Base-by-base conservation (phyloP, 2,113 vertebrate species). In the Tauraco erythrolophus region DNA sequence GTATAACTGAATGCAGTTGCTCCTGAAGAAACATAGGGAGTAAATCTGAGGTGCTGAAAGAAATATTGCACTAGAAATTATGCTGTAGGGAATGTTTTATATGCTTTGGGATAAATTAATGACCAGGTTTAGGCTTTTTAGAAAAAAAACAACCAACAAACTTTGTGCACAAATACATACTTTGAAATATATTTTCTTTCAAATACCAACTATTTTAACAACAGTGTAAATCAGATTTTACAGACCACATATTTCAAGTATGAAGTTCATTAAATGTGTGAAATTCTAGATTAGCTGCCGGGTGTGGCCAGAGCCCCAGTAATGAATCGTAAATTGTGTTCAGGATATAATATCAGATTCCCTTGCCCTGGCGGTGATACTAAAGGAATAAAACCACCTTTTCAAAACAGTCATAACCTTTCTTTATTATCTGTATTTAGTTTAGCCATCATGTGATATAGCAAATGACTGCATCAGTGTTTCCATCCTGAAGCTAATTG, bases 241-340 rank as follows among this genome's bases (percentile, higher is more conserved):
- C 97, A 98, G 98, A 96, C 96, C 94, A 88, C 95, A 86, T 98
- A 98, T 97, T 98, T 98, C 97, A 97, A 97, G 96, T 92, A 96
- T 97, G 98, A 97, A 98, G 97, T 98, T 98, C 98, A 98, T 98
- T 98, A 98, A 98, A 97, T 45, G 98, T 98, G 98, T 98, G 97
- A 98, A 98, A 98, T 97, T 95, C 96, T 97, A 98, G 97, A 97
- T 98, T 96, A 95, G 98, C 94, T 96, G 94, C 91, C 14, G 96
- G 98, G 98, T 70, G 97, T 98, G 98, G 96, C 93, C 82, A 87
- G 78, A 88, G 96, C 72, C 96, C 50, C 68, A 23, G 92, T 81
- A 97, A 98, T 97, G 97, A 98, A 98, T 98, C 64, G 61, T 94
- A 97, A 97, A 94, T 95, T 97, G 81, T 96, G 94, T 61, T 88